Evolutionary conservation across 2,888 invertebrate genomes (phyloP), one percentile per base, ranked within the genome.

Genomic region (Mesoligia furuncula): DNA sequence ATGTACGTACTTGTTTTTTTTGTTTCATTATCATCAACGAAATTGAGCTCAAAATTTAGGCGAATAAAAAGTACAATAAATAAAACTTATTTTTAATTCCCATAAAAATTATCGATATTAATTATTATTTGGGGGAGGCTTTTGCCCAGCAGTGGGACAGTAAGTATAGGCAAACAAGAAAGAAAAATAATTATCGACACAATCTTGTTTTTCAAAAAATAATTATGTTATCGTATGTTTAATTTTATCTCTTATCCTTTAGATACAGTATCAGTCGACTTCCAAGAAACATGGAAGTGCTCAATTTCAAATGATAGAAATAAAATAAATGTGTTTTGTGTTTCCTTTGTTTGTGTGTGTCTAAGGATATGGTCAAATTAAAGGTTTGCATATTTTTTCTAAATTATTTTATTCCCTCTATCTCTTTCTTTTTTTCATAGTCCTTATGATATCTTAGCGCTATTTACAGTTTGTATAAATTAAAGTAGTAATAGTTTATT

Each of bases 401-500:
- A 92, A 93, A 95, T 95, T 93, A 94, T 95, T 93, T 95, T 95
- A 96, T 96, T 96, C 94, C 94, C 94, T 95, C 95, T 95, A 95
- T 96, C 95, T 95, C 94, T 93, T 95, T 94, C 94, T 95, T 95
- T 95, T 95, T 96, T 95, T 95, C 93, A 95, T 96, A 95, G 93
- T 94, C 90, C 95, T 96, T 95, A 95, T 88, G 89, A 94, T 95
- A 95, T 92, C 96, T 96, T 96, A 96, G 91, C 93, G 88, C 92
- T 96, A 96, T 96, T 95, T 96, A 96, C 96, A 96, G 93, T 95
- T 96, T 95, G 95, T 95, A 96, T 96, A 96, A 96, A 95, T 96
- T 95, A 96, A 94, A 93, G 93, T 95, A 95, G 93, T 94, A 94
- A 94, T 95, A 95, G 91, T 93, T 93, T 93, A 95, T 94, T 94